Evolutionary conservation across 2,113 vertebrate species (phyloP).

Genomic region (Pogonocichla stellata): DNA sequence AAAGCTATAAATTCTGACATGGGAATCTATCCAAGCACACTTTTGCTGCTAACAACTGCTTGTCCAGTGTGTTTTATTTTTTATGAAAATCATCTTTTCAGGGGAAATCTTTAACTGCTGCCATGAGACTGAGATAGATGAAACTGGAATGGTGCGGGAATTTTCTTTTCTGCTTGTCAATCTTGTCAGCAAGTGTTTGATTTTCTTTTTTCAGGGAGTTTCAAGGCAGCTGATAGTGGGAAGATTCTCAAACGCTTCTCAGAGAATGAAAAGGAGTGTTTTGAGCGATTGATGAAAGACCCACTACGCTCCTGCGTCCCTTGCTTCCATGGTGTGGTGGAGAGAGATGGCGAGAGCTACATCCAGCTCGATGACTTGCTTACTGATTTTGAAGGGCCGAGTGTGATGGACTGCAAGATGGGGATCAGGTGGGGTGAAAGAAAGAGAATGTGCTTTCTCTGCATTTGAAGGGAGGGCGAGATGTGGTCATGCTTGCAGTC

Average conservation of each 20-base stretch:
- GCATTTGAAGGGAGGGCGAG: not conserved
- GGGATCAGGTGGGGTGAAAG: slow-evolving; percentile 83
- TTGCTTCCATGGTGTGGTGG: slow-evolving; percentile 86
- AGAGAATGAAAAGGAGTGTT: slow-evolving; percentile 90
- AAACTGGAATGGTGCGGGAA: not conserved
- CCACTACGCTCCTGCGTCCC: slow-evolving; percentile 84
- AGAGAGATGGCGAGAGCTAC: slow-evolving; percentile 90
- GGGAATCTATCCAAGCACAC: not conserved
- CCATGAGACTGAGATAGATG: not conserved
- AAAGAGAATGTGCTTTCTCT: not conserved
- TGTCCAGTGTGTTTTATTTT: not conserved
- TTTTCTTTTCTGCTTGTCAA: not conserved
- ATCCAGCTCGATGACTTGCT: slow-evolving; percentile 92
- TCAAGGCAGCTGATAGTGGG: slow-evolving; percentile 91
- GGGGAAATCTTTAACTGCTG: not conserved
- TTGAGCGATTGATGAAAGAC: slow-evolving; percentile 85
- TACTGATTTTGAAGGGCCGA: slow-evolving; percentile 86
- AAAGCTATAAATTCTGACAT: slow-evolving; percentile 9
- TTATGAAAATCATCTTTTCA: not conserved
- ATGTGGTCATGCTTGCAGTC: not conserved
- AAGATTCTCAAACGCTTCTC: slow-evolving; percentile 93
- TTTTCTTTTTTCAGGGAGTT: slow-evolving; percentile 81
- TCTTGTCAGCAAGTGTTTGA: not conserved
- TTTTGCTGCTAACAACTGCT: not conserved
- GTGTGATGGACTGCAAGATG: slow-evolving; percentile 99